Conservation (phyloP, 1,140 invertebrate species). For the Tigriopus japonicus region DNA sequence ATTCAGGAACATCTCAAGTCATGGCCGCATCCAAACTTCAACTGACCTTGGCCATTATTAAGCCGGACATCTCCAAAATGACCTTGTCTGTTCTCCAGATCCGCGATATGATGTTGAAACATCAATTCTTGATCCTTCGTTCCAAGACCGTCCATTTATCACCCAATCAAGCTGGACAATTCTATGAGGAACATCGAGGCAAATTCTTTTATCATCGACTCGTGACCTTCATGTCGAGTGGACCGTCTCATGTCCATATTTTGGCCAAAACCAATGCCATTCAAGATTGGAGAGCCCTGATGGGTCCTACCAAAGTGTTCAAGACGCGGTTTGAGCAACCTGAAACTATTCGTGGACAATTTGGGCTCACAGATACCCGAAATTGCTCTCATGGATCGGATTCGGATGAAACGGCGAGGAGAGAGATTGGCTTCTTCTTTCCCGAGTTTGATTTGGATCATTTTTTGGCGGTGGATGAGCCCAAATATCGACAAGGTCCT, state of each 20-base stretch:
- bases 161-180: slow-evolving; percentile 37
- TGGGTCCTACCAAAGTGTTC: slow-evolving; percentile 73
- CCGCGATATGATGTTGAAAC: neutral
- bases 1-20: neutral
- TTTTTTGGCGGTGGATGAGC: neutral
- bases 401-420: slow-evolving; percentile 46
- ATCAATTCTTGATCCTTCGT: neutral
- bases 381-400: slow-evolving; percentile 85
- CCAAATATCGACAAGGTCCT: no score
- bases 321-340: slow-evolving; percentile 55
- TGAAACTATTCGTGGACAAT: slow-evolving; percentile 51
- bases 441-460: slow-evolving; percentile 26
- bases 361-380: slow-evolving; percentile 71
- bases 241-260: slow-evolving; percentile 33
- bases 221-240: slow-evolving; percentile 51
- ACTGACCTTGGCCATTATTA: slow-evolving; percentile 6
- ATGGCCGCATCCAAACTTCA: neutral
- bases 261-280: slow-evolving; percentile 40
- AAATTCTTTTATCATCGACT: slow-evolving; percentile 75
- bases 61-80: neutral
- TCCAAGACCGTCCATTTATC: neutral
- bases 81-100: neutral
- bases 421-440: slow-evolving; percentile 50
- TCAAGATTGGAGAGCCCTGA: slow-evolving; percentile 49
- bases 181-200: slow-evolving; percentile 60